Base-by-base conservation (phyloP, 1,140 invertebrate species). In the Orchestia grillus region DNA sequence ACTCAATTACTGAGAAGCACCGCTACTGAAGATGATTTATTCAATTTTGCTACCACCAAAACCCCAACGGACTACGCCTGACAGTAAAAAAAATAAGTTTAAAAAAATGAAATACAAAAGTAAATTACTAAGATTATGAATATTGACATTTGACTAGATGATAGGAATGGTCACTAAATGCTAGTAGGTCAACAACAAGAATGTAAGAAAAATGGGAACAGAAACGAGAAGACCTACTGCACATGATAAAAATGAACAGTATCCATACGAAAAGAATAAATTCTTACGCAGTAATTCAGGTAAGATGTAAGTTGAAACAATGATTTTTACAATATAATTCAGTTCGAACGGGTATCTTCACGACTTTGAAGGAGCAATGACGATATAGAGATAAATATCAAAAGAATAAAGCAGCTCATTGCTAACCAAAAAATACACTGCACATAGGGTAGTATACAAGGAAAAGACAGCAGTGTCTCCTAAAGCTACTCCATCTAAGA, bases 1-100 rank as follows among this genome's bases (percentile, higher is more conserved):
- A 45, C 92, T 45, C 44, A 47, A 77, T 94, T 94, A 94, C 92
- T 94, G 92, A 44, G 44, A 45, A 44, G 88, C 88, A 90, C 88
- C 88, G 88, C 88, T 90, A 42, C 41, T 77, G 62, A 77, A 77
- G 62, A 77, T 77, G 11, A 36, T 23, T 77, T 3, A 77, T 77
- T 1, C 36, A 77, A 15, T 77, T 77, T 53, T n/a, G n/a, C n/a
- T 77, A 77, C 36, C 36, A 77, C 62, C 28, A 77, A 77, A 36
- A 23, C 28, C 28, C 62, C 62, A 77, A 1, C 28, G 62, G 36
- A 23, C 1, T 8, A 8, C 19, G 11, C 36, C 62, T 77, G 36
- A 77, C 1, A 77, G 62, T 23, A 36, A 23, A 36, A 77, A n/a
- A 77, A 77, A 19, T 15, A 36, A 77, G 28, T 77, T 77, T 77